Percentiles rank a stretch among this genome's conserved stretches.
phyloP scores from a whole-genome alignment of 2,797 vertebrate species.

The Pipistrellus nathusii region DNA sequence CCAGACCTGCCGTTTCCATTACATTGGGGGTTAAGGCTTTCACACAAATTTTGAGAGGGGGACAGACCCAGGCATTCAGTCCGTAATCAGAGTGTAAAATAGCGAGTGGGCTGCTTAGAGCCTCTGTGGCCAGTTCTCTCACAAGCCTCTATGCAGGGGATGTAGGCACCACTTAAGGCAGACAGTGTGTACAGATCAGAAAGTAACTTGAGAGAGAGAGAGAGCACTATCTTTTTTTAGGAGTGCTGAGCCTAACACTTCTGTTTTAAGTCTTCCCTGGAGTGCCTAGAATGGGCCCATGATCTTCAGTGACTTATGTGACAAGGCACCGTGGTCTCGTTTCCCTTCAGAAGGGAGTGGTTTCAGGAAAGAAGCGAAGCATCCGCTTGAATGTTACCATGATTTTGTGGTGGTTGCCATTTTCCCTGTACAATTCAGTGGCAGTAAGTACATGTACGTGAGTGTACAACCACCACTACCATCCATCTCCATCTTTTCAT shows the following conservation, averaged over 20 bases:
- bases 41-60: neutral
- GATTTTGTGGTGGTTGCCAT: neutral
- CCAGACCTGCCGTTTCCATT: neutral
- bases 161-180: neutral
- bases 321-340: neutral
- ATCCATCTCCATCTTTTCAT: neutral
- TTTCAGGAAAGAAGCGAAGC: slow-evolving; percentile 12
- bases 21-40: neutral
- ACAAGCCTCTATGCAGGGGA: neutral
- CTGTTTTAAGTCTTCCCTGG: no score
- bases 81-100: neutral
- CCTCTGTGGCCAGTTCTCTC: neutral
- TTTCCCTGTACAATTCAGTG: neutral
- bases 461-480: neutral
- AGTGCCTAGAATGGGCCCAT: neutral
- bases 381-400: neutral
- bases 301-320: neutral
- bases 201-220: neutral
- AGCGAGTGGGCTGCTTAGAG: neutral
- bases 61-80: neutral
- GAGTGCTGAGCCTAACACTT: neutral
- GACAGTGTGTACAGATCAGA: neutral
- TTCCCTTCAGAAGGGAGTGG: neutral
- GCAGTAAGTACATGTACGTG: no score
- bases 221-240: neutral